These are phyloP conservation scores for Pimephales promelas DNA, from an alignment of 2,113 vertebrate genomes.

Conservation along the genomic window DNA sequence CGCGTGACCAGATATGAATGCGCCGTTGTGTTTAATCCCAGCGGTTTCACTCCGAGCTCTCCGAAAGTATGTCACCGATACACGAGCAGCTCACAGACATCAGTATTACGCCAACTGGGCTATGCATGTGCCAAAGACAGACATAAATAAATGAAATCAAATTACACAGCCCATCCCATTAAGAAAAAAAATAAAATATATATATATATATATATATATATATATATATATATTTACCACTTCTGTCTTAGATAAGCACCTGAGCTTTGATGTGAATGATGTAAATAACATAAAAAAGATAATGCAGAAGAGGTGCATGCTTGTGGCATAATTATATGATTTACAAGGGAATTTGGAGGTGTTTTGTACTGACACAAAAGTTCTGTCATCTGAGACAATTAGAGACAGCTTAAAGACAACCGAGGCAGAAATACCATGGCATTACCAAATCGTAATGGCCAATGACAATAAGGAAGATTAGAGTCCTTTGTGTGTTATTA, in stretches of 20 bases:
- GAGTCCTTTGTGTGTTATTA: too few species aligned
- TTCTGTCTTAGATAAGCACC: background rate
- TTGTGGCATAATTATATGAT: background rate
- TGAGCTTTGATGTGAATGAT: slow-evolving; percentile 13
- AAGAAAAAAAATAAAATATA: too few species aligned
- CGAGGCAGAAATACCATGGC: background rate
- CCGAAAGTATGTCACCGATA: slow-evolving; percentile 60
- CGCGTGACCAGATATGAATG: slow-evolving; percentile 77
- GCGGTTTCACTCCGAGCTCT: slow-evolving; percentile 60
- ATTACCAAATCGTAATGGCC: background rate
- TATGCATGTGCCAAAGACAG: slow-evolving; percentile 35
- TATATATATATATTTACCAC: background rate
- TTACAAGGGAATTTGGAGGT: background rate
- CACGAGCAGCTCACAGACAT: slow-evolving; percentile 10
- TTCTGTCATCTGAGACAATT: background rate
- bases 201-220: too few species aligned
- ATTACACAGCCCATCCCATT: background rate
- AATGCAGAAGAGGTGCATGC: background rate
- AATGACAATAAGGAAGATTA: background rate
- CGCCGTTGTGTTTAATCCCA: slow-evolving; percentile 76
- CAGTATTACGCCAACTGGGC: slow-evolving; percentile 36
- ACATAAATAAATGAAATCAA: slow-evolving; percentile 33
- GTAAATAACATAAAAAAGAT: background rate
- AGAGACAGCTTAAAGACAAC: background rate
- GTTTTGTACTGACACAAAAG: background rate